Conservation (phyloP, 2,113 vertebrate genomes). For the Eleginops maclovinus region DNA sequence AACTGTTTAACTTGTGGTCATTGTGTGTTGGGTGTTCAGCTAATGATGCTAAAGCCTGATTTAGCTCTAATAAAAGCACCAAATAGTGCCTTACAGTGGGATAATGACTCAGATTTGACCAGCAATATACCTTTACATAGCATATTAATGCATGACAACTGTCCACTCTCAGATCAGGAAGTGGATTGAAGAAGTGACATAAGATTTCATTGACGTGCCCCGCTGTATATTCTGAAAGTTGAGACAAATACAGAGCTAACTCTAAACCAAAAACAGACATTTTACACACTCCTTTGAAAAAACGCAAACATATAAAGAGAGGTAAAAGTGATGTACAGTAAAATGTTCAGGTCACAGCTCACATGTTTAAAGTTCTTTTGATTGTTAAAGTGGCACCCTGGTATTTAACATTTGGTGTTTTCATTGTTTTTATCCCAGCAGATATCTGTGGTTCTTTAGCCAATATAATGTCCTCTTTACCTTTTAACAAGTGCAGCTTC, state of each 20-base stretch:
- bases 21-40: no score
- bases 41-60: background rate
- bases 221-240: background rate
- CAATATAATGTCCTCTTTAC: conserved; percentile 5
- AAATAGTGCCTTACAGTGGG: background rate
- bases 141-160: background rate
- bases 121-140: background rate
- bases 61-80: conserved; percentile 6
- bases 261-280: background rate
- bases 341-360: background rate
- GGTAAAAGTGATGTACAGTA: background rate
- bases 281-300: background rate
- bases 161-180: background rate
- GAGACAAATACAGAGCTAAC: background rate
- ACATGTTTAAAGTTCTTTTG: background rate
- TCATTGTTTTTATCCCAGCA: conserved; percentile 8
- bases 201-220: background rate
- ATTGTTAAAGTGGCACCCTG: conserved; percentile 7
- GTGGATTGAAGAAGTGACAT: conserved; percentile 5
- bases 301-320: conserved; percentile 13
- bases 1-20: no score
- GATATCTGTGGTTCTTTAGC: background rate
- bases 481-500: background rate
- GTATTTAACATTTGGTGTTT: conserved; percentile 15
- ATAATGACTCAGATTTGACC: background rate